Base-by-base conservation (phyloP, 2,113 vertebrate species). In the Boulengeromyrus knoepffleri region DNA sequence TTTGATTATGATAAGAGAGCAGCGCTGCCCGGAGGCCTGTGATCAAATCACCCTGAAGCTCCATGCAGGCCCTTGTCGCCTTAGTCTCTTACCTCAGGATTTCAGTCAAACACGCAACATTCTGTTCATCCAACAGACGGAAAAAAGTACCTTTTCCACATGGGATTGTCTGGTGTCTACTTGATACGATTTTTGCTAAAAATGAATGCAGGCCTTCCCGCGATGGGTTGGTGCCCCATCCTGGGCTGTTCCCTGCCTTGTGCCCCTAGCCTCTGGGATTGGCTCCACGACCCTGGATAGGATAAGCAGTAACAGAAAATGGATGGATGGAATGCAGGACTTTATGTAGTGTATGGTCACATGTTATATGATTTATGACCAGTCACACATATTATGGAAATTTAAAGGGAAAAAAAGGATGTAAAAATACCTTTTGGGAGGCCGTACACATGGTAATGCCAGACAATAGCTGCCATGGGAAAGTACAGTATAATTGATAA, bases 1-100 rank as follows among this genome's bases (percentile, higher is more conserved):
- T 89, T 83, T 90, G 80, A 90, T 85, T 84, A 87, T 50, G 83
- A 86, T 86, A 84, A 90, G 89, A 86, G 84, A 70, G 39, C 31
- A 17, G 13, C 19, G 15, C 42, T 66, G 21, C 50, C 49, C 36
- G 3, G 50, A 83, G 74, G 80, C 77, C 36, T 39, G 47, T 50
- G 66, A 77, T 74, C 70, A 50, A 50, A 89, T 89, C 52, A 80
- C 49, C 46, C 45, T 7, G 12, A 24, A 85, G 42, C 53, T 52
- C 42, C 80, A 50, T 39, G 50, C 56, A 45, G 74, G 77, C 52
- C 36, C 74, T 84, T 49, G 31, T 47, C 31, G 24, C n/a, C 8
- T 31, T 46, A 31, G 31, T 89, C 70, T 52, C 17, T n/a, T 52
- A 36, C 42, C 39, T 50, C 49, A 42, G 36, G 39, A 45, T 84